Evolutionary conservation across 2,113 vertebrate species (phyloP).

Genomic region (Chrysemys picta): DNA sequence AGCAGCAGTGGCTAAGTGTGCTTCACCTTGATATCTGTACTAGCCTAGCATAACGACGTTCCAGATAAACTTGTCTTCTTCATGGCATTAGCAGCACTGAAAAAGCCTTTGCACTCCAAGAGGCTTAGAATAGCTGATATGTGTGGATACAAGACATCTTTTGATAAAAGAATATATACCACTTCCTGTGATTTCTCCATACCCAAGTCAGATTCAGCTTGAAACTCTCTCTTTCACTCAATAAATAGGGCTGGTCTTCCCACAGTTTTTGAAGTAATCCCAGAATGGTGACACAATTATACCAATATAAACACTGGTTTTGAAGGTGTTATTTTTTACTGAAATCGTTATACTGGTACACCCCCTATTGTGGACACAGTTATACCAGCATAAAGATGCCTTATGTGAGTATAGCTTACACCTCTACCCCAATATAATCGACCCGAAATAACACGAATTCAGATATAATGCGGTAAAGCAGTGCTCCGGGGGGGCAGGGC

Average conservation of each 20-base stretch:
- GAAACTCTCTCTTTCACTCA: fast-evolving
- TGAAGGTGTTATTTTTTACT: not conserved
- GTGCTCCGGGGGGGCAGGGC: no score
- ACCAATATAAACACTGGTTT: fast-evolving
- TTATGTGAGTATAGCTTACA: not conserved
- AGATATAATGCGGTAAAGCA: no score
- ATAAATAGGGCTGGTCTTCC: fast-evolving
- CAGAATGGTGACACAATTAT: not conserved
- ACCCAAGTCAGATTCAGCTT: not conserved
- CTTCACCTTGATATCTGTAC: conserved; percentile 42
- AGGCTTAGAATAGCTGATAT: conserved; percentile 26
- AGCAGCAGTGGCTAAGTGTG: not conserved
- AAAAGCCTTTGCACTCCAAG: conserved; percentile 25
- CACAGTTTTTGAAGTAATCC: not conserved
- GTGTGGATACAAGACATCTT: not conserved
- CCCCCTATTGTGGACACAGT: not conserved
- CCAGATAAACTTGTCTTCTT: conserved; percentile 67
- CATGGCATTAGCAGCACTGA: conserved; percentile 60
- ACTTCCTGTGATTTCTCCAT: not conserved
- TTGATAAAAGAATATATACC: conserved; percentile 59
- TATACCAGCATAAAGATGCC: not conserved
- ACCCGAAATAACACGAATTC: no score
- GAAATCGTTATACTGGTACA: not conserved
- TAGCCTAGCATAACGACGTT: conserved; percentile 30
- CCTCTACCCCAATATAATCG: no score